Evolutionary conservation across 2,797 vertebrate species (phyloP).

Genomic region (Pelochelys cantorii): DNA sequence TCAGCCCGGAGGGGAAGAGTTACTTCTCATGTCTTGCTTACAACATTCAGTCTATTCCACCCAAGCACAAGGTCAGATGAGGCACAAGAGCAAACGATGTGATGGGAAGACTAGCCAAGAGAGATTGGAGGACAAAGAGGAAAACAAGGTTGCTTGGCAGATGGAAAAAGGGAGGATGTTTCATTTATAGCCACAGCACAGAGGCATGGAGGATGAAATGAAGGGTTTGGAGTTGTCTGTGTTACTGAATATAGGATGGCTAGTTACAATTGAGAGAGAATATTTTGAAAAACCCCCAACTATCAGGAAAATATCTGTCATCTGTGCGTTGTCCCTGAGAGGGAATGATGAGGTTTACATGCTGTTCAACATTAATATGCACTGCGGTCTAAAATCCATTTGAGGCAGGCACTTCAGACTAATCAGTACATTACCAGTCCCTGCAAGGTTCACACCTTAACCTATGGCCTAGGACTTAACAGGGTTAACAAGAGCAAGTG

Average conservation of each 20-base stretch:
- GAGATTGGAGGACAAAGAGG: background rate
- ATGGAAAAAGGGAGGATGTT: too few species aligned
- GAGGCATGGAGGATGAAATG: background rate
- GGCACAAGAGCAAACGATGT: background rate
- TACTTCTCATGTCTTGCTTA: background rate
- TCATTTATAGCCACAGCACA: too few species aligned
- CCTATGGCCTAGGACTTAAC: too few species aligned
- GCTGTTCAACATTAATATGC: background rate
- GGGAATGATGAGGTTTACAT: background rate
- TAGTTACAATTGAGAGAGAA: background rate
- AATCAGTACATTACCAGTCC: background rate
- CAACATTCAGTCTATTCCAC: background rate
- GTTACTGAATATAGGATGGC: background rate
- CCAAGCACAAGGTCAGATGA: background rate
- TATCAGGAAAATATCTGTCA: background rate
- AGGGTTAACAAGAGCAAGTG: background rate
- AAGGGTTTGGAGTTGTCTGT: background rate
- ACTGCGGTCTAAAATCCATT: background rate
- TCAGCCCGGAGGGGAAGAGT: background rate
- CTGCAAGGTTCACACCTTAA: background rate
- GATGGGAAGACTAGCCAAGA: background rate
- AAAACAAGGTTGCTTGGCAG: background rate
- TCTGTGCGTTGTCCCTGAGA: background rate
- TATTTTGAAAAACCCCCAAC: background rate
- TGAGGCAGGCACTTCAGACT: background rate